phyloP scores from a whole-genome alignment of 2,797 vertebrate species.

The Alcedo quadribrachys region DNA sequence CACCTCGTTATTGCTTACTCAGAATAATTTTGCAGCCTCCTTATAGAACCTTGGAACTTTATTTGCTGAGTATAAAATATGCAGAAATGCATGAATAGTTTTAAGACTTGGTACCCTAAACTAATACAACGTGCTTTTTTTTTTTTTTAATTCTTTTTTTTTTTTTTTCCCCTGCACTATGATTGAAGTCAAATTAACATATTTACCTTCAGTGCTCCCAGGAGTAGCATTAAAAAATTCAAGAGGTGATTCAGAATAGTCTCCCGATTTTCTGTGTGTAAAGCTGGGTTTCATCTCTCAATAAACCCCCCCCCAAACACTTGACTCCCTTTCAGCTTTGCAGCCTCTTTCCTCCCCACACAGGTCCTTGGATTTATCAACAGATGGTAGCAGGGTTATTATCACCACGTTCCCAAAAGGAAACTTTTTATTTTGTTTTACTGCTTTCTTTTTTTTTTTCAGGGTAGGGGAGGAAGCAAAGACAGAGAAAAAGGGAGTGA shows the following conservation, averaged over 20 bases:
- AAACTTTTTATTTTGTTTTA: conserved; percentile 40
- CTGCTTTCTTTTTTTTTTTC: background rate
- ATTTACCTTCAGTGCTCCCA: conserved; percentile 75
- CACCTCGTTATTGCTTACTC: conserved; percentile 71
- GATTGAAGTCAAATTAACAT: conserved; percentile 78
- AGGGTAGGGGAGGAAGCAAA: background rate
- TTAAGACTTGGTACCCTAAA: conserved; percentile 64
- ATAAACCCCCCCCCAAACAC: conserved; percentile 27
- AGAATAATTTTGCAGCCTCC: conserved; percentile 56
- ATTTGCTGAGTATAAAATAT: conserved; percentile 75
- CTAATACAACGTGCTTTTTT: conserved; percentile 19
- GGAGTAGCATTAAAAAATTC: conserved; percentile 59
- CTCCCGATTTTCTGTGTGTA: conserved; percentile 47
- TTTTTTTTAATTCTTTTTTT: too few relatives aligned
- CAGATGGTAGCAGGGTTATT: conserved; percentile 23
- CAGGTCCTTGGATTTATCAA: conserved; percentile 18
- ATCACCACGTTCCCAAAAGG: background rate
- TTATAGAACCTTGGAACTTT: conserved; percentile 69
- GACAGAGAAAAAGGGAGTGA: background rate
- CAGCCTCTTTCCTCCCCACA: background rate
- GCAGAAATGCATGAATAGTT: conserved; percentile 70
- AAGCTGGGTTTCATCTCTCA: conserved; percentile 57
- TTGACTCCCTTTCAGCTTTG: conserved; percentile 2
- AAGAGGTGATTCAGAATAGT: conserved; percentile 53
- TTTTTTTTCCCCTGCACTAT: background rate